phyloP scores from a whole-genome alignment of 2,797 vertebrate species.

The Artibeus lituratus region DNA sequence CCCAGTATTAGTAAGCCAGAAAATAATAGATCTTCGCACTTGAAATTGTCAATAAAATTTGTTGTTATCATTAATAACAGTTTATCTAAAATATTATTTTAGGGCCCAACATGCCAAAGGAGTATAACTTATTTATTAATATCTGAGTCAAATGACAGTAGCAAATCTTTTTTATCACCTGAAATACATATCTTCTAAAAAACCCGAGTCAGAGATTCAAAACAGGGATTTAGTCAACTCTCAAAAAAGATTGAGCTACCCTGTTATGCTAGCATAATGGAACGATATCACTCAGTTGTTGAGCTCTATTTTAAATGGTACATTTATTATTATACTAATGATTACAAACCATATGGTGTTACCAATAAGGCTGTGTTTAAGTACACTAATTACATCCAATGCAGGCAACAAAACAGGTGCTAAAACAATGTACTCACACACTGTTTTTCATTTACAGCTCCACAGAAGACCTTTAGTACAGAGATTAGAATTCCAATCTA shows the following conservation, averaged over 20 bases:
- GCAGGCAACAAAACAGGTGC: slow-evolving; percentile 66
- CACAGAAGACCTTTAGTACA: slow-evolving; percentile 43
- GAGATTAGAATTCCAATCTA: slow-evolving; percentile 45
- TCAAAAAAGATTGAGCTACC: background rate
- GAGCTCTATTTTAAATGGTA: slow-evolving; percentile 52
- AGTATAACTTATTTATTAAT: slow-evolving; percentile 31
- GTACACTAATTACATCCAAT: slow-evolving; percentile 74
- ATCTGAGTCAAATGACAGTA: background rate
- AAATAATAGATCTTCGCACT: background rate
- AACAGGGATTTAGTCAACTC: slow-evolving; percentile 28
- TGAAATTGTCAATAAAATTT: slow-evolving; percentile 17
- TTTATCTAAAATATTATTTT: slow-evolving; percentile 40
- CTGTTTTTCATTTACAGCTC: slow-evolving; percentile 69
- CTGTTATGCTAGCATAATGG: slow-evolving; percentile 3
- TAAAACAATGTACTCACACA: slow-evolving; percentile 59
- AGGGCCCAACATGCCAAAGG: background rate
- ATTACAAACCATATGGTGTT: slow-evolving; percentile 64
- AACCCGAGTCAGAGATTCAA: background rate
- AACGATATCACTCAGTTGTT: slow-evolving; percentile 46
- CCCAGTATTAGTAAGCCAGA: background rate
- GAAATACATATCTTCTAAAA: background rate
- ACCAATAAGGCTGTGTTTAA: slow-evolving; percentile 71
- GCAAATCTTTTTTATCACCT: background rate
- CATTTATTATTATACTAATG: slow-evolving; percentile 72
- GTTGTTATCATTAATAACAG: slow-evolving; percentile 2